phyloP scores from a whole-genome alignment of 1,140 invertebrate species.

The Trachymyrmex septentrionalis region DNA sequence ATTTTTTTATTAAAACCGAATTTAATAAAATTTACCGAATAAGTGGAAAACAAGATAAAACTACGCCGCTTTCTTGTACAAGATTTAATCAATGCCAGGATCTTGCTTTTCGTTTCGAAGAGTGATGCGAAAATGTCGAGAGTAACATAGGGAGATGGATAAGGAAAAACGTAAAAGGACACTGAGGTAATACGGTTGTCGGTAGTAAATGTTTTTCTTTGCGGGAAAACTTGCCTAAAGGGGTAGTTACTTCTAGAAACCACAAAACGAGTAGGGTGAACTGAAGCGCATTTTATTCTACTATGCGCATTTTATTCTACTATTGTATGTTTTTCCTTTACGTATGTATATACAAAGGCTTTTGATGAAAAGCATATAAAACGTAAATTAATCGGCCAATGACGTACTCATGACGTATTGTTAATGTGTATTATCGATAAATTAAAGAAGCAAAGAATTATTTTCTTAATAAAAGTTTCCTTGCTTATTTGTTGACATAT shows the following conservation, averaged over 20 bases:
- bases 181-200: constrained; percentile 47
- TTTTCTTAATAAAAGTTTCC: neutral
- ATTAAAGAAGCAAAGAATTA: neutral
- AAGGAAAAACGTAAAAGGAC: constrained; percentile 35
- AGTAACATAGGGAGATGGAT: neutral
- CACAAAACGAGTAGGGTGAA: constrained; percentile 24
- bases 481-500: neutral
- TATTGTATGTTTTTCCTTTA: constrained; percentile 54
- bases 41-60: constrained; percentile 67
- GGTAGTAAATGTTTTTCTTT: constrained; percentile 78
- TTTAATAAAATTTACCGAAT: constrained; percentile 38
- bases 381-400: constrained; percentile 69
- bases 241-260: constrained; percentile 48
- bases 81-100: constrained; percentile 78
- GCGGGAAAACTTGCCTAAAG: constrained; percentile 71
- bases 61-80: constrained; percentile 67
- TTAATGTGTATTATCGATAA: constrained; percentile 1
- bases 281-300: constrained; percentile 39
- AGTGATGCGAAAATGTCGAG: neutral
- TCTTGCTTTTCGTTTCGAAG: constrained; percentile 40
- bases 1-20: constrained; percentile 74
- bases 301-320: constrained; percentile 39
- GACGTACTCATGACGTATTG: neutral
- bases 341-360: constrained; percentile 60
- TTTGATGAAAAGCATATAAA: constrained; percentile 78